These are phyloP conservation scores for Shinisaurus crocodilurus DNA, from an alignment of 2,113 vertebrate species.

Conservation along the genomic window DNA sequence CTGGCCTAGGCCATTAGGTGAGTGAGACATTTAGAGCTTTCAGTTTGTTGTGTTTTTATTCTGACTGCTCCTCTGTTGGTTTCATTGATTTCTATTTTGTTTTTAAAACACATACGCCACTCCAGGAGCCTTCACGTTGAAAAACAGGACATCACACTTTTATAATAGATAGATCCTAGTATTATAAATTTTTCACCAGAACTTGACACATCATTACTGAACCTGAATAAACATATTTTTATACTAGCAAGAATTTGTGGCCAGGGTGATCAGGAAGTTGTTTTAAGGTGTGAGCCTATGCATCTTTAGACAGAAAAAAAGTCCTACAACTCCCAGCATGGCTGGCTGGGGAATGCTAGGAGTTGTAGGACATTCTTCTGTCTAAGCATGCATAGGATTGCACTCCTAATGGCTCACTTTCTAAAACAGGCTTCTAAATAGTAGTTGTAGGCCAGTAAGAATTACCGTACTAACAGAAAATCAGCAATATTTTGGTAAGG, in stretches of 20 bases:
- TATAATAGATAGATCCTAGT: neutral
- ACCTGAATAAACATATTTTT: neutral
- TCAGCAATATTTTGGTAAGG: no score
- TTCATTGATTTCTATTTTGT: neutral
- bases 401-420: neutral
- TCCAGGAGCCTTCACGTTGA: neutral
- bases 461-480: neutral
- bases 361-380: no score
- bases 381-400: neutral
- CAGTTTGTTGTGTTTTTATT: neutral
- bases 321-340: no score
- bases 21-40: neutral
- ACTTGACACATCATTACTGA: neutral
- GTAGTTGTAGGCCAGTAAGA: neutral
- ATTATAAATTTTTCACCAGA: neutral
- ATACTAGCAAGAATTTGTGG: neutral
- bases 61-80: neutral
- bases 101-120: neutral
- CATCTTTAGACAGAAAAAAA: no score
- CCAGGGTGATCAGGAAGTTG: neutral
- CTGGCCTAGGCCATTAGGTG: no score
- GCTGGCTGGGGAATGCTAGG: no score
- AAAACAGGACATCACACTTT: neutral
- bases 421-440: neutral
- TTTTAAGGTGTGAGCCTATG: no score